Conservation (phyloP, 37 sponge, comb jelly and placozoan species). For the Cliona cf. orientalis region DNA sequence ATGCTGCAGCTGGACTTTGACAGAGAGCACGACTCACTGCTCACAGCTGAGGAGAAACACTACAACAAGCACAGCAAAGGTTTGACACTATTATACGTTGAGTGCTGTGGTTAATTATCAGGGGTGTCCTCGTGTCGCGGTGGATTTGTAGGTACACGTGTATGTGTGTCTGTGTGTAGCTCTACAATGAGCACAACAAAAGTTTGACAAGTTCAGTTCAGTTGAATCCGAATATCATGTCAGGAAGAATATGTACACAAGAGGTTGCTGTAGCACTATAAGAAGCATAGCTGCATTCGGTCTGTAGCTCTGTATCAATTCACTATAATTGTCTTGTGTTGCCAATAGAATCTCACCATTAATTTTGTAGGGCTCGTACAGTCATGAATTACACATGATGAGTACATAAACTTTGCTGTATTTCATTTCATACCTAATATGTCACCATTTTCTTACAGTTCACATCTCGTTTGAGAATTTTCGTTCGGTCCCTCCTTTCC, state of each 20-base stretch:
- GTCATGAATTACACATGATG: too few species aligned
- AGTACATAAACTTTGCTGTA: too few species aligned
- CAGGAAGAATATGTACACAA: too few species aligned
- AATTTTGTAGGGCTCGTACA: too few species aligned
- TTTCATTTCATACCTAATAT: too few species aligned
- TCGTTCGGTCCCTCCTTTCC: conserved; percentile 28
- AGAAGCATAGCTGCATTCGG: too few species aligned
- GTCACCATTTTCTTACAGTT: conserved; percentile 37
- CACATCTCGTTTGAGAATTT: conserved; percentile 78
- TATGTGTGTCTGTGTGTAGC: conserved; percentile 16
- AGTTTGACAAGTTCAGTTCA: background rate
- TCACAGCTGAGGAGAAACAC: conserved; percentile 79
- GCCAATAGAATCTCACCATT: too few species aligned
- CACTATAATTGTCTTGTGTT: too few species aligned
- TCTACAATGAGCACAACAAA: background rate
- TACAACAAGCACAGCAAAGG: conserved; percentile 84
- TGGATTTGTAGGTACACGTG: conserved; percentile 12
- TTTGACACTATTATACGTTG: background rate
- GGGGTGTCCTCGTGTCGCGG: background rate
- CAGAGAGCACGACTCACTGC: conserved; percentile 60
- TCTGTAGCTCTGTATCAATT: too few species aligned
- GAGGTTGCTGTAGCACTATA: too few species aligned
- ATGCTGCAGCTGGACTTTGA: conserved; percentile 96
- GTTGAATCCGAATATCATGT: too few species aligned
- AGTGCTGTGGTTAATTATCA: too few species aligned